These are phyloP conservation scores for Gambelia wislizenii DNA, from an alignment of 2,797 vertebrate genomes.

Conservation along the genomic window DNA sequence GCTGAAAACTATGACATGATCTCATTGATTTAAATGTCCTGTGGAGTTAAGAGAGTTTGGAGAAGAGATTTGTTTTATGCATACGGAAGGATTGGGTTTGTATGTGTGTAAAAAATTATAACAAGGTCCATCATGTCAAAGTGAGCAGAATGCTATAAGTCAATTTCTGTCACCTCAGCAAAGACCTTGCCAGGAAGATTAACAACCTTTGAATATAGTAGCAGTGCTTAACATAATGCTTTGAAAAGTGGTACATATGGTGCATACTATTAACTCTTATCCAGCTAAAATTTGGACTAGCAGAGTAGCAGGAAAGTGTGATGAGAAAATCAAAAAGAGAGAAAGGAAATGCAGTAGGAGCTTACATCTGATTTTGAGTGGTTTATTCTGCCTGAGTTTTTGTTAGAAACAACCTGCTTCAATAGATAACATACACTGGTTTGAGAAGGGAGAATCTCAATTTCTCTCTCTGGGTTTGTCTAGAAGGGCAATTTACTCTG, in stretches of 20 bases:
- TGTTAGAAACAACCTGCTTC: background rate
- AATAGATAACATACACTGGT: background rate
- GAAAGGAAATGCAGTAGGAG: background rate
- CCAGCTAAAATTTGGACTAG: background rate
- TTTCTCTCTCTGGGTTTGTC: no score
- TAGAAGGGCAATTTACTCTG: no score
- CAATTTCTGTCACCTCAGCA: conserved; percentile 3
- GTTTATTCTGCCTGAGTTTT: background rate
- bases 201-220: conserved; percentile 1
- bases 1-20: background rate
- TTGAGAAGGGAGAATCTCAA: background rate
- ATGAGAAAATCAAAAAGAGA: background rate
- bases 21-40: background rate
- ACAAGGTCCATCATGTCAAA: background rate
- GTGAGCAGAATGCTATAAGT: fast-evolving
- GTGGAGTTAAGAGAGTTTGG: conserved; percentile 10
- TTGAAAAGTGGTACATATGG: background rate
- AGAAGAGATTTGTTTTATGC: background rate
- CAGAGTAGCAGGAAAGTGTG: background rate
- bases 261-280: background rate
- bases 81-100: background rate
- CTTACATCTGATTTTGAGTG: background rate
- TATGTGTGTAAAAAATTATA: background rate
- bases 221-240: background rate
- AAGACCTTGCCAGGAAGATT: conserved; percentile 19